Conservation (phyloP, 2,797 vertebrate species). For the Muscicapa comitata region DNA sequence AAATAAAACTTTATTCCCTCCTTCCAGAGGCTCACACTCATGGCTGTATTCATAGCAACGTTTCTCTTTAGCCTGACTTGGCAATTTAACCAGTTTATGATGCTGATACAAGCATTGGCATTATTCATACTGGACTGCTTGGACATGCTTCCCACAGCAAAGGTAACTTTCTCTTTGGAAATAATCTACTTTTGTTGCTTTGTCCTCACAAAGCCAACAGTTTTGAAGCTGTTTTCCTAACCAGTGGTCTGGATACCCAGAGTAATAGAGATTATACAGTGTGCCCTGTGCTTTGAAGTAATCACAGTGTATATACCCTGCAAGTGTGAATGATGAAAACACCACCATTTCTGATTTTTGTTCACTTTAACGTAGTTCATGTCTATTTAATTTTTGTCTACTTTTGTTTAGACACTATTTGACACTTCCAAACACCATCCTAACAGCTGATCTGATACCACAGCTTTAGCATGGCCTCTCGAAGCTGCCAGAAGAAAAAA, state of each 20-base stretch:
- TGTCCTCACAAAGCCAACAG: background rate
- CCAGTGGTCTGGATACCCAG: background rate
- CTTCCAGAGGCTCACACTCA: conserved; percentile 83
- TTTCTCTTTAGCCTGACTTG: conserved; percentile 93
- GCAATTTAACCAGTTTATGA: conserved; percentile 99
- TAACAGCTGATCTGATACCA: background rate
- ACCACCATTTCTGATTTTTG: background rate
- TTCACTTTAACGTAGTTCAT: background rate
- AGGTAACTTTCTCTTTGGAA: conserved; percentile 75
- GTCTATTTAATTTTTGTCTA: background rate
- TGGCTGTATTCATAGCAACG: conserved; percentile 85
- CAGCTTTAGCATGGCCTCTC: background rate
- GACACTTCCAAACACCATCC: background rate
- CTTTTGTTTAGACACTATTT: background rate
- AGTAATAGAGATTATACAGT: background rate
- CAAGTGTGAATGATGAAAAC: background rate
- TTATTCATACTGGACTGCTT: conserved; percentile 87
- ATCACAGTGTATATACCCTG: background rate
- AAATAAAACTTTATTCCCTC: conserved; percentile 1
- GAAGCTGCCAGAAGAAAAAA: background rate
- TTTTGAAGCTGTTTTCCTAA: background rate
- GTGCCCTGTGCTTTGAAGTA: background rate
- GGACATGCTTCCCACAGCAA: conserved; percentile 83
- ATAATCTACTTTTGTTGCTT: background rate
- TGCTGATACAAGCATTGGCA: conserved; percentile 89